phyloP scores from a whole-genome alignment of 2,113 vertebrate genomes.

The Pluvialis apricaria region DNA sequence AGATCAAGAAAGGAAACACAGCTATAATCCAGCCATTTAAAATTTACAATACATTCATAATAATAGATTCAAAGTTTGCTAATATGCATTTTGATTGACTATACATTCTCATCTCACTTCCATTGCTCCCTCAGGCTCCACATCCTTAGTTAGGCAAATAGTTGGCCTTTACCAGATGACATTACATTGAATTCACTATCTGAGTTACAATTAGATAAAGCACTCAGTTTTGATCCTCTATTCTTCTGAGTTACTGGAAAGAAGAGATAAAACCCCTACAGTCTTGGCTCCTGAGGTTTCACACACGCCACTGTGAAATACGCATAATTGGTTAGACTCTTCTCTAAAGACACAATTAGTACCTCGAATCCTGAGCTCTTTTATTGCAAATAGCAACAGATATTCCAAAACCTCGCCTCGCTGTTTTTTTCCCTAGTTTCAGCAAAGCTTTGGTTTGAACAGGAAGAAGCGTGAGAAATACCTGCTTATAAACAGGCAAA shows the following conservation, averaged over 20 bases:
- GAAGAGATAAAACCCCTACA: conserved; percentile 8
- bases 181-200: conserved; percentile 20
- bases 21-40: background rate
- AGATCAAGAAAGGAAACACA: background rate
- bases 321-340: background rate
- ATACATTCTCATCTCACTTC: background rate
- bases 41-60: background rate
- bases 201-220: conserved; percentile 35
- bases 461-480: background rate
- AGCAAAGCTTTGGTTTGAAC: background rate
- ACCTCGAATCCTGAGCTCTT: background rate
- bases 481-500: background rate
- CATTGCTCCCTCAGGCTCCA: background rate
- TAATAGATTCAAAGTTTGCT: conserved; percentile 21
- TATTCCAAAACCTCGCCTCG: background rate
- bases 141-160: background rate
- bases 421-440: background rate
- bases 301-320: background rate
- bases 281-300: background rate
- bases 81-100: conserved; percentile 46
- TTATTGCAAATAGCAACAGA: background rate
- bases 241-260: conserved; percentile 17
- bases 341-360: conserved; percentile 8
- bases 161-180: background rate
- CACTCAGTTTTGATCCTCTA: conserved; percentile 7